phyloP scores from a whole-genome alignment of 2,888 invertebrate genomes.

The Malachius bipustulatus region DNA sequence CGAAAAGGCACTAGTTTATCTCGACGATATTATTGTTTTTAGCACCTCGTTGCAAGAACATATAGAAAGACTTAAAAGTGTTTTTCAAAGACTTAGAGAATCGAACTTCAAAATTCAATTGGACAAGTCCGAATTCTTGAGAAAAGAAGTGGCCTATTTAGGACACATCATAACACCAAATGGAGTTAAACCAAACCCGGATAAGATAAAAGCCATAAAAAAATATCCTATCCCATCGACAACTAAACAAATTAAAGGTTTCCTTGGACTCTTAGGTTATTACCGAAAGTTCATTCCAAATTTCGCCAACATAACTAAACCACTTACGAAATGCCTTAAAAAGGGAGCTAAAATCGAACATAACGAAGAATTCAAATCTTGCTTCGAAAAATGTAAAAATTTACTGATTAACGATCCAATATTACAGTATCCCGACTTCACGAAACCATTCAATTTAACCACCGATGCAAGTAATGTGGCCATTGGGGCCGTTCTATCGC shows the following conservation, averaged over 20 bases:
- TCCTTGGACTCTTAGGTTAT: not conserved
- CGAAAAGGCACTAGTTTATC: not conserved
- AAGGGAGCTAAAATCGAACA: not conserved
- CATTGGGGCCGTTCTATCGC: not conserved
- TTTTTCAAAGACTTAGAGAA: not conserved
- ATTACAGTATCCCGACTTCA: not conserved
- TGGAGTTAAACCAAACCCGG: not conserved
- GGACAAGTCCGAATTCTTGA: not conserved
- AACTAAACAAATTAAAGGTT: not conserved
- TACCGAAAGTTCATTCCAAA: not conserved
- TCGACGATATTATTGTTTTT: not conserved
- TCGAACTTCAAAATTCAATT: not conserved
- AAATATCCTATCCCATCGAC: not conserved
- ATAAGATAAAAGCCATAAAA: not conserved
- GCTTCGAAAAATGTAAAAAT: not conserved
- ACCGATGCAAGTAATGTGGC: not conserved
- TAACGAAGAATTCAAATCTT: not conserved
- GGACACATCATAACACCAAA: not conserved
- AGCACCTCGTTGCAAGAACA: not conserved
- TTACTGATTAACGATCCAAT: not conserved
- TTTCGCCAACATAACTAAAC: constrained; percentile 1
- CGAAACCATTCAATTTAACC: not conserved
- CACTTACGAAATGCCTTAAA: not conserved
- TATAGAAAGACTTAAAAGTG: not conserved
- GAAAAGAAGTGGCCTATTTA: not conserved